Evolutionary conservation across 1,140 invertebrate genomes (phyloP).

Genomic region (Aleiodes sp.): DNA sequence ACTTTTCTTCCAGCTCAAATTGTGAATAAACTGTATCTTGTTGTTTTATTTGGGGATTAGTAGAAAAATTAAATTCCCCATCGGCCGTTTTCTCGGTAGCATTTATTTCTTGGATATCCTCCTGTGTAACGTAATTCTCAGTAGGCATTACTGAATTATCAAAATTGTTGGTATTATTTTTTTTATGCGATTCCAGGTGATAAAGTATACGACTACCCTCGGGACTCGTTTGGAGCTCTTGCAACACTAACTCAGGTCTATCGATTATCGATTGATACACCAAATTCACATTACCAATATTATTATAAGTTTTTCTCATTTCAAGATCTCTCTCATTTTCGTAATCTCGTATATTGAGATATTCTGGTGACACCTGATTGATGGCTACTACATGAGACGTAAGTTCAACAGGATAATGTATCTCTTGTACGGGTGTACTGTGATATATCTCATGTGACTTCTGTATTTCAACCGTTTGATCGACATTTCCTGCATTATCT

Average conservation of each 20-base stretch:
- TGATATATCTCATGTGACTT: constrained; percentile 60
- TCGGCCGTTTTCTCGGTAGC: neutral
- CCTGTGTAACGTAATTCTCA: constrained; percentile 8
- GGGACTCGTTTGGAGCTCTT: constrained; percentile 26
- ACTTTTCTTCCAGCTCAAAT: constrained; percentile 3
- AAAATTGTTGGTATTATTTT: constrained; percentile 12
- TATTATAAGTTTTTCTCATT: neutral
- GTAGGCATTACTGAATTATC: neutral
- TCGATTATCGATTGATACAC: constrained; percentile 9
- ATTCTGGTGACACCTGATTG: constrained; percentile 27
- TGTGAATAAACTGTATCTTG: neutral
- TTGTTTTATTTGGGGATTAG: neutral
- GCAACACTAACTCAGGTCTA: constrained; percentile 13
- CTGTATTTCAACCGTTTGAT: constrained; percentile 54
- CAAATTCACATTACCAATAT: constrained; percentile 4
- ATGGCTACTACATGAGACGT: constrained; percentile 37
- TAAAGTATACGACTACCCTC: neutral
- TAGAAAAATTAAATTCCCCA: too few relatives aligned
- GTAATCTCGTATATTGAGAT: constrained; percentile 12
- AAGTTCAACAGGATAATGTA: constrained; percentile 52
- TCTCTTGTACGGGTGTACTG: constrained; percentile 53
- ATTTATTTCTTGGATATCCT: neutral
- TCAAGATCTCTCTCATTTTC: neutral
- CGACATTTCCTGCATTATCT: constrained; percentile 14
- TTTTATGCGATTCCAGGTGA: neutral